Percentiles rank a stretch among this genome's conserved stretches.
Conservation (phyloP, 2,113 vertebrate genomes). For the Ciconia boyciana region DNA sequence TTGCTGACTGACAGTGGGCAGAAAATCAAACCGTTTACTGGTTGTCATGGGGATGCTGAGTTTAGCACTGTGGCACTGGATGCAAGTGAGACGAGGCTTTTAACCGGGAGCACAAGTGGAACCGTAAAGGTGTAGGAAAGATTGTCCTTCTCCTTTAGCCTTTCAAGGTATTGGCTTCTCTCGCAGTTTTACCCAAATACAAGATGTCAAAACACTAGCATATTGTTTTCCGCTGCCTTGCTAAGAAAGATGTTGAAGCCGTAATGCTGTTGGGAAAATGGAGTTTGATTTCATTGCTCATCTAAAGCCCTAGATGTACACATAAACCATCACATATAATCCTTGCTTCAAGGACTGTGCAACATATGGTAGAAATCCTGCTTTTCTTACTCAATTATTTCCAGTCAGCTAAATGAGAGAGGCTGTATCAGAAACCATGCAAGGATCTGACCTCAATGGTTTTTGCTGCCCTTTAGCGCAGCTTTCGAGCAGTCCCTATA, state of each 20-base stretch:
- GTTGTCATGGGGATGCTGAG: slow-evolving; percentile 82
- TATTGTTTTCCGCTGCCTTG: background rate
- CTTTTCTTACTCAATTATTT: background rate
- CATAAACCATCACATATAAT: background rate
- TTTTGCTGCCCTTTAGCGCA: background rate
- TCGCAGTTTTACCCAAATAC: background rate
- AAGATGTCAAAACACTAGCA: background rate
- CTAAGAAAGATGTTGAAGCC: background rate
- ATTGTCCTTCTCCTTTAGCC: background rate
- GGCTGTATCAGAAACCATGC: background rate
- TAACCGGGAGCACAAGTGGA: slow-evolving; percentile 76
- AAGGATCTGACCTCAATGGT: accelerated
- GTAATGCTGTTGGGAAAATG: background rate
- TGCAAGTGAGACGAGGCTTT: slow-evolving; percentile 71
- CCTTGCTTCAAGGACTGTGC: background rate
- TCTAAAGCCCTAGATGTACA: background rate
- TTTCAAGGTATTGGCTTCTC: background rate
- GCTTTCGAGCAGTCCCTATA: background rate
- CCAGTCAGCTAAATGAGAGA: background rate
- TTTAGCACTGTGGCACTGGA: slow-evolving; percentile 78
- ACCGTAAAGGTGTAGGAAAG: slow-evolving; percentile 69
- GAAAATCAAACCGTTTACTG: slow-evolving; percentile 80
- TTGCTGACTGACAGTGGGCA: slow-evolving; percentile 85
- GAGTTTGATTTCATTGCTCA: background rate
- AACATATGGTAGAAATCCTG: background rate